Base-by-base conservation (phyloP, 2,797 vertebrate genomes). In the Eospalax fontanierii region DNA sequence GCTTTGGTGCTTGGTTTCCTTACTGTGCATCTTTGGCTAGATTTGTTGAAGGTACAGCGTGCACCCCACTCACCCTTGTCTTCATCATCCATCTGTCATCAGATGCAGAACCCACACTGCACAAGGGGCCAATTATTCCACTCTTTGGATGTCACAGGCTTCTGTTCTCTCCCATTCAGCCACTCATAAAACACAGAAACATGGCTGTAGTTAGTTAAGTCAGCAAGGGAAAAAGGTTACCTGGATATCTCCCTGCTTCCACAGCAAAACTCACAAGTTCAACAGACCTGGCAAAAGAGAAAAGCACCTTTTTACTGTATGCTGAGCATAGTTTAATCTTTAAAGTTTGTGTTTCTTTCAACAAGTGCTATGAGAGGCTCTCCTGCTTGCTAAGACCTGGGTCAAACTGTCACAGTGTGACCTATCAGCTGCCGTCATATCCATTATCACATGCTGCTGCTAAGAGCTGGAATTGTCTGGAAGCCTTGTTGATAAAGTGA, bases 401-500 rank as follows among this genome's bases (percentile, higher is more conserved):
- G 16, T 88, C 74, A 15, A 30, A 11, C 7, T 75, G 1, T 66
- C 33, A 79, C 30, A 33, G 8, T 3, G 84, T 70, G 40, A 65
- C 19, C 40, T 88, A 78, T 21, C 11, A 87, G 6, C 26, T 57
- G 83, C 87, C 28, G 6, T 89, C 4, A 81, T 71, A 33, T 63
- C 33, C 46, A 43, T 74, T 75, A 86, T 82, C 50, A 59, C 0
- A 40, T 28, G 75, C 79, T 88, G 50, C 91, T 10, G 5, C 22
- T 68, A 46, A 87, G 70, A 87, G 21, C 50, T 90, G 85, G 11
- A 30, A 79, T 93, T 82, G 75, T 87, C 33, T 81, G 35, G 57
- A 88, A 65, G 33, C 4, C 73, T n/a, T 68, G 4, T 81, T 87
- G n/a, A 61, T 59, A 59, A 5, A 83, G 9, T 76, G 19, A 76